Evolutionary conservation across 2,888 invertebrate genomes (phyloP).

Genomic region (Monochamus alternatus): DNA sequence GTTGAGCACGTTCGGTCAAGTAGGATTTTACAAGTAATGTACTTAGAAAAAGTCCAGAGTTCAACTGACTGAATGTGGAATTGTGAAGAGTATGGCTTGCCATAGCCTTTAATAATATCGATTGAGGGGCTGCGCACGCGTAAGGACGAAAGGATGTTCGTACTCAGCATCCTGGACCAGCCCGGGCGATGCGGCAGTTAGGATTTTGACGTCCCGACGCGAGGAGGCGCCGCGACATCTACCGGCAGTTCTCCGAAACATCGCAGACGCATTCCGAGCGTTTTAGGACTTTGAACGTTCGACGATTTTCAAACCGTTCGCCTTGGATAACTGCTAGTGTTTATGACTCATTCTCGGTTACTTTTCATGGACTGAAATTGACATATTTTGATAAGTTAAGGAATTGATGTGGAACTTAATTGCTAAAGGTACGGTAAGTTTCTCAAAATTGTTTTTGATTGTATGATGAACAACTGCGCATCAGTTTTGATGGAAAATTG

Average conservation of each 20-base stretch:
- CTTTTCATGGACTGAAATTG: neutral
- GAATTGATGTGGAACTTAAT: constrained; percentile 12
- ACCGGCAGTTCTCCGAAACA: constrained; percentile 44
- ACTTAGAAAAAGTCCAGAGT: constrained; percentile 39
- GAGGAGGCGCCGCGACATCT: constrained; percentile 55
- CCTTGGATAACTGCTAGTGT: constrained; percentile 11
- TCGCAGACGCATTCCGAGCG: constrained; percentile 36
- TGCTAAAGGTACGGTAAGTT: constrained; percentile 16
- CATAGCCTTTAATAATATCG: constrained; percentile 65
- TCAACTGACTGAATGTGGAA: constrained; percentile 43
- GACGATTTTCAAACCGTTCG: neutral
- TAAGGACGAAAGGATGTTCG: constrained; percentile 64
- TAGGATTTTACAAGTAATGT: constrained; percentile 38
- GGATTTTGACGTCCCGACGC: constrained; percentile 63
- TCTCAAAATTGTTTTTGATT: neutral
- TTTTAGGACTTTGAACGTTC: constrained; percentile 9
- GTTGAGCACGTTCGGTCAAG: constrained; percentile 36
- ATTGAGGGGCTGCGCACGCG: constrained; percentile 65
- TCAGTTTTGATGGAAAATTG: too few relatives aligned
- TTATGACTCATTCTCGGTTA: neutral
- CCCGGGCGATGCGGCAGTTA: constrained; percentile 70
- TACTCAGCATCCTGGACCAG: constrained; percentile 70
- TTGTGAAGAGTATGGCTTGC: constrained; percentile 33
- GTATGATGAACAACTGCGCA: too few relatives aligned
- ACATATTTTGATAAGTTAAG: neutral